Percentiles rank a stretch among this genome's conserved stretches.
Evolutionary conservation across 1,140 invertebrate genomes (phyloP).

Genomic region (Ooceraea biroi): DNA sequence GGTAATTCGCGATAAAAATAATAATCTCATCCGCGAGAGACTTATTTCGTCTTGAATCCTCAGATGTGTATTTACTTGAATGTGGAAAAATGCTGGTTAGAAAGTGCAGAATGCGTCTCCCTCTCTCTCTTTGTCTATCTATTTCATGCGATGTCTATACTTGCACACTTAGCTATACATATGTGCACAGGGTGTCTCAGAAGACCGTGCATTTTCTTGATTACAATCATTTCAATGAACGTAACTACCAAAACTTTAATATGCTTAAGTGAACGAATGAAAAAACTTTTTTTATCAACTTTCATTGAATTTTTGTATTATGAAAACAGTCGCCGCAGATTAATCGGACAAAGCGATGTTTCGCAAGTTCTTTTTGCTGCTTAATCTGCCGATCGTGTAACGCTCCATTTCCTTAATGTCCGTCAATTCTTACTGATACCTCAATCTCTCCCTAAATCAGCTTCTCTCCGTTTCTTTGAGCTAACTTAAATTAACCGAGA

Average conservation of each 20-base stretch:
- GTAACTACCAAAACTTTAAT: background rate
- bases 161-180: background rate
- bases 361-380: background rate
- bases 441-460: background rate
- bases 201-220: background rate
- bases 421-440: background rate
- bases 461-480: background rate
- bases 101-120: slow-evolving; percentile 39
- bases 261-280: background rate
- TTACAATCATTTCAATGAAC: background rate
- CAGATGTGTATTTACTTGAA: slow-evolving; percentile 34
- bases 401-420: background rate
- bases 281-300: background rate
- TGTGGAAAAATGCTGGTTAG: slow-evolving; percentile 61
- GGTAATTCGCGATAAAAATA: background rate
- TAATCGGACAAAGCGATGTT: background rate
- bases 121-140: no score
- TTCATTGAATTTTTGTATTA: background rate
- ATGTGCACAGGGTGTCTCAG: slow-evolving; percentile 2
- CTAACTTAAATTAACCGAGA: background rate
- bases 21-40: slow-evolving; percentile 22
- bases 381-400: background rate
- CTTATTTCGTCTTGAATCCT: slow-evolving; percentile 27
- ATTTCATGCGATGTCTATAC: slow-evolving; percentile 34
- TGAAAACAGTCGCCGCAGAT: no score